A percentile compares a stretch with the other conserved stretches of the same genome.
Conservation (phyloP, 1,140 invertebrate species). For the Caerostris extrusa region DNA sequence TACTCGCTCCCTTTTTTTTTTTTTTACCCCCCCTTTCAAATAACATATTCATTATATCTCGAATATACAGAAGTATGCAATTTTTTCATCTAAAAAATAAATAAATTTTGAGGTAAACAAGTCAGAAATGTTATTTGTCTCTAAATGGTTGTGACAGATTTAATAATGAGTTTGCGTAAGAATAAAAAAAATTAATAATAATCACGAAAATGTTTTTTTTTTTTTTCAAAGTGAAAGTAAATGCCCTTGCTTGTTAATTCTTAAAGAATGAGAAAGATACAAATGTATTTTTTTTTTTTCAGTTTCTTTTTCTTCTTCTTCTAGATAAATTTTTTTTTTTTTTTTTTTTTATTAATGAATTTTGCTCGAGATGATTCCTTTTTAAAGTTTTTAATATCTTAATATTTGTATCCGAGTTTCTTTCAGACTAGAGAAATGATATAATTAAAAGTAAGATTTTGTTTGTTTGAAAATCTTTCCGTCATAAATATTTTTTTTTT, state of each 20-base stretch:
- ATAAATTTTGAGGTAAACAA: slow-evolving; percentile 75
- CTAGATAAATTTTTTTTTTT: background rate
- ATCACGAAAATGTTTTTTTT: slow-evolving; percentile 21
- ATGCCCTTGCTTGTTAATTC: slow-evolving; percentile 58
- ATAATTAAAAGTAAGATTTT: slow-evolving; percentile 10
- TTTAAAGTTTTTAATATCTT: slow-evolving; percentile 18
- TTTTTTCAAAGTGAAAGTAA: slow-evolving; percentile 53
- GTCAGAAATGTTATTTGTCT: slow-evolving; percentile 73
- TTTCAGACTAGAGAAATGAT: background rate
- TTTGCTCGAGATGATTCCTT: slow-evolving; percentile 27
- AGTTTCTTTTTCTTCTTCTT: slow-evolving; percentile 5
- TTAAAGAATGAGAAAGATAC: slow-evolving; percentile 51
- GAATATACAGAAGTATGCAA: slow-evolving; percentile 8
- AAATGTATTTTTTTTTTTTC: slow-evolving; percentile 28
- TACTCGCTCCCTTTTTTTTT: slow-evolving; percentile 35
- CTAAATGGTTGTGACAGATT: slow-evolving; percentile 75
- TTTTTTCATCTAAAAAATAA: slow-evolving; percentile 65
- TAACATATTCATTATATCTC: slow-evolving; percentile 74
- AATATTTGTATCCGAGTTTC: background rate
- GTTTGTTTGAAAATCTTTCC: background rate
- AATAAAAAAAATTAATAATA: slow-evolving; percentile 53
- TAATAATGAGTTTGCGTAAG: slow-evolving; percentile 62
- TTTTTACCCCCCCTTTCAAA: slow-evolving; percentile 42
- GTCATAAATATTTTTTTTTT: background rate
- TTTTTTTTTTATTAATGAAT: background rate